Percentiles rank a stretch among this genome's conserved stretches.
Evolutionary conservation across 2,797 vertebrate genomes (phyloP).

Genomic region (Phyllotis vaccarum): DNA sequence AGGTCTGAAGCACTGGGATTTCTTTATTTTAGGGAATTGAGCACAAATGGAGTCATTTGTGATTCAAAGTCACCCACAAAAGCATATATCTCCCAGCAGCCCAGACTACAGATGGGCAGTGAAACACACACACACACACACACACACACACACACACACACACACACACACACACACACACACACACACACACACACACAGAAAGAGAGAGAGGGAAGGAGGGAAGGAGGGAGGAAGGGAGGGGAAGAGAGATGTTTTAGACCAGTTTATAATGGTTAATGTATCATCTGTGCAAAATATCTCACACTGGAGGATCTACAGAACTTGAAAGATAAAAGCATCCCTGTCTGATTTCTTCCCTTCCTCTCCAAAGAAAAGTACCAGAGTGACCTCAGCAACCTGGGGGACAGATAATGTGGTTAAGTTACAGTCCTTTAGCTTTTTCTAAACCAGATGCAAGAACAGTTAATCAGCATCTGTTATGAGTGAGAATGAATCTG

Average conservation of each 20-base stretch:
- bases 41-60: slow-evolving; percentile 69
- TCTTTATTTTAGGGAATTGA: slow-evolving; percentile 64
- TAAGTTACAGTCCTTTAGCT: not conserved
- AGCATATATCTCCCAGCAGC: slow-evolving; percentile 74
- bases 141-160: not conserved
- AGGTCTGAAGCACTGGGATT: slow-evolving; percentile 44
- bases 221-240: too few species aligned
- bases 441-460: not conserved
- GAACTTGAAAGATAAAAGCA: slow-evolving; percentile 64
- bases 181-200: not conserved
- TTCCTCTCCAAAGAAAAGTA: slow-evolving; percentile 10
- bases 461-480: not conserved
- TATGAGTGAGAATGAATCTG: not conserved
- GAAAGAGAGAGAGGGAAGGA: too few species aligned
- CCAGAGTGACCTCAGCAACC: not conserved
- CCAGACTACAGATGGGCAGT: slow-evolving; percentile 76
- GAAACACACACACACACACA: not conserved
- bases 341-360: not conserved
- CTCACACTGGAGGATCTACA: slow-evolving; percentile 58
- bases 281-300: slow-evolving; percentile 78
- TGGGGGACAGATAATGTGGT: not conserved
- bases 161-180: not conserved
- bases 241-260: slow-evolving; percentile 58
- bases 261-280: slow-evolving; percentile 77
- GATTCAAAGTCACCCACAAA: slow-evolving; percentile 80